These are phyloP conservation scores for Oxyruncus cristatus DNA, from an alignment of 2,113 vertebrate genomes.

Conservation along the genomic window DNA sequence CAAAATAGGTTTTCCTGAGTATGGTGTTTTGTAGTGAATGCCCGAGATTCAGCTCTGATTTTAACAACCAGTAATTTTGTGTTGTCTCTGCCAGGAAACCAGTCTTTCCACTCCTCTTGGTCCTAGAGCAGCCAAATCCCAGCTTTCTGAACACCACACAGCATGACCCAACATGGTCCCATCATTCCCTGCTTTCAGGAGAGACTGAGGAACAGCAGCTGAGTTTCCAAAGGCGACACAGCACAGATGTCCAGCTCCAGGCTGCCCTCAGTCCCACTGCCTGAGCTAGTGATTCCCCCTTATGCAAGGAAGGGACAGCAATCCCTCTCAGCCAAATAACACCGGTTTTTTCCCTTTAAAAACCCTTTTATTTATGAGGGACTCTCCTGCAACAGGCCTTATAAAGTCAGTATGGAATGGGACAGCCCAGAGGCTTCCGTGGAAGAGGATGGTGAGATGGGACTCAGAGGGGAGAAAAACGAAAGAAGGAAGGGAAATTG, in stretches of 20 bases:
- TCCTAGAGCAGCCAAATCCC: background rate
- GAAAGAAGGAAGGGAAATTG: background rate
- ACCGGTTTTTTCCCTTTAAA: background rate
- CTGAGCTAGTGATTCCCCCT: fast-evolving
- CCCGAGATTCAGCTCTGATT: background rate
- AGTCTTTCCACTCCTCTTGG: background rate
- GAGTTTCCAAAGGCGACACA: background rate
- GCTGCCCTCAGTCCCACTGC: background rate
- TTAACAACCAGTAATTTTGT: background rate
- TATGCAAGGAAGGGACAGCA: background rate
- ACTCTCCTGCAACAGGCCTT: background rate
- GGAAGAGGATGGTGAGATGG: background rate
- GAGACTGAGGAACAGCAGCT: background rate
- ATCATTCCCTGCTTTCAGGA: background rate
- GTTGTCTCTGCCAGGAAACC: too few relatives aligned
- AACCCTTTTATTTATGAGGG: background rate
- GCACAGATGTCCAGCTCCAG: background rate
- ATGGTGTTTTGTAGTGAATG: background rate
- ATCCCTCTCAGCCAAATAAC: background rate
- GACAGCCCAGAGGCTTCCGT: background rate
- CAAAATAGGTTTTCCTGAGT: background rate
- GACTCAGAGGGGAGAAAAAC: background rate
- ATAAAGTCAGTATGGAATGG: background rate
- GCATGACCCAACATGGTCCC: background rate
- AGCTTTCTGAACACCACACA: background rate